Evolutionary conservation across 2,888 invertebrate genomes (phyloP).

Genomic region (Operophtera brumata): DNA sequence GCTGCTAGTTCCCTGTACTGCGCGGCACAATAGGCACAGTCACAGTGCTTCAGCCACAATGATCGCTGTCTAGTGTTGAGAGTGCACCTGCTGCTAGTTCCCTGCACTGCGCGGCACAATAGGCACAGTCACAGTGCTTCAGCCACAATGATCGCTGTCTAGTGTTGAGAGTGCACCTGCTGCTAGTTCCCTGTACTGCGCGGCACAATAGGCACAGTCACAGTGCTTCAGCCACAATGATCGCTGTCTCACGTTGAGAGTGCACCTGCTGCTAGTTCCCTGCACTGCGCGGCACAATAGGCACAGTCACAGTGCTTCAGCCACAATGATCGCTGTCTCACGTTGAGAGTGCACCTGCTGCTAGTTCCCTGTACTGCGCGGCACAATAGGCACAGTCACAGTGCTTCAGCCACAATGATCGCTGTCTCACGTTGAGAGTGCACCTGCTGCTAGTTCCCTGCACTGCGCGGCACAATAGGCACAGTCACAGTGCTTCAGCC

Average conservation of each 20-base stretch:
- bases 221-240: not conserved
- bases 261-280: not conserved
- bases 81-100: not conserved
- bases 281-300: not conserved
- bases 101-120: not conserved
- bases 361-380: not conserved
- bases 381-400: not conserved
- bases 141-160: not conserved
- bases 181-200: not conserved
- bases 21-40: not conserved
- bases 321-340: not conserved
- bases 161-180: not conserved
- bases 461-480: not conserved
- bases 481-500: not conserved
- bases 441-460: not conserved
- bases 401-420: not conserved
- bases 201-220: not conserved
- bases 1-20: not conserved
- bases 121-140: not conserved
- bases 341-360: not conserved
- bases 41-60: not conserved
- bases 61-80: not conserved
- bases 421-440: not conserved
- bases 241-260: not conserved
- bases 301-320: not conserved